A percentile compares a stretch with the other conserved stretches of the same genome.
These are phyloP conservation scores for Frieseomelitta varia DNA, from an alignment of 1,140 invertebrate species.

Conservation along the genomic window DNA sequence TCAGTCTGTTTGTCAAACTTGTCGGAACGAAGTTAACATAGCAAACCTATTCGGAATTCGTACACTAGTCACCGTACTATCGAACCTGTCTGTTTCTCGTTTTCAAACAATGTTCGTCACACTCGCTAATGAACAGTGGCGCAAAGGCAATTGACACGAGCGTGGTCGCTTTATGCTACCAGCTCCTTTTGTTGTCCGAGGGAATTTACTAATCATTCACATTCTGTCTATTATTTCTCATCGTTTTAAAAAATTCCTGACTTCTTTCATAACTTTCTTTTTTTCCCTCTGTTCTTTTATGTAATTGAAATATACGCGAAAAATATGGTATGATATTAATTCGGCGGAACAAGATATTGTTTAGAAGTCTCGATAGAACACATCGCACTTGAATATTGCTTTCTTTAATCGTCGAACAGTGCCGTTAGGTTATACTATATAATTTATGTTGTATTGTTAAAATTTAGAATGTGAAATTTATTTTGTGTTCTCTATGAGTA, in stretches of 20 bases:
- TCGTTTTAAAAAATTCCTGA: too few relatives aligned
- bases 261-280: too few relatives aligned
- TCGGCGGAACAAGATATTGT: background rate
- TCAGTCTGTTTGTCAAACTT: constrained; percentile 42
- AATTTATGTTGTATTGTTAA: too few relatives aligned
- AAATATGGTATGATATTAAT: background rate
- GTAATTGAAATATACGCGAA: background rate
- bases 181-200: background rate
- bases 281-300: too few relatives aligned
- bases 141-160: constrained; percentile 34
- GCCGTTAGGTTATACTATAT: too few relatives aligned
- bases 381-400: background rate
- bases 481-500: too few relatives aligned
- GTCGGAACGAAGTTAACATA: constrained; percentile 40
- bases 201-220: background rate
- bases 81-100: constrained; percentile 23
- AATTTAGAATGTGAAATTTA: too few relatives aligned
- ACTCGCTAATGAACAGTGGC: constrained; percentile 38
- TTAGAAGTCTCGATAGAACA: background rate
- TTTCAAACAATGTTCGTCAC: constrained; percentile 47
- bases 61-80: constrained; percentile 19
- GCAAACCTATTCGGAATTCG: constrained; percentile 6
- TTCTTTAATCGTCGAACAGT: background rate
- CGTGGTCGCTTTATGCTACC: constrained; percentile 24
- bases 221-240: background rate